Evolutionary conservation across 2,797 vertebrate genomes (phyloP).

Genomic region (Brotogeris chrysoptera): DNA sequence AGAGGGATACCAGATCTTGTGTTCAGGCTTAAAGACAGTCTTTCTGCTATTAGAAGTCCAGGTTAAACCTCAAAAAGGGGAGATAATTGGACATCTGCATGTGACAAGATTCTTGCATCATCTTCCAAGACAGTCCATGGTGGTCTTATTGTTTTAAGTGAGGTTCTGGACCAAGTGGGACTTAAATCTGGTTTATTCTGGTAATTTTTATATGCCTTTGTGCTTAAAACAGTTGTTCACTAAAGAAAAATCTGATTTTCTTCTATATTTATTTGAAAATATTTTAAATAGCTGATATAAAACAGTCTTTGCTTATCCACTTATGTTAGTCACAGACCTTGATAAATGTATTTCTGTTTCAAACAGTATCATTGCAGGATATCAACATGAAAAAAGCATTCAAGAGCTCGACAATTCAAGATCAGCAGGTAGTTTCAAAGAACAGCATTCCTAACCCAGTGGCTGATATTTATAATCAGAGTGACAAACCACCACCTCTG

Average conservation of each 20-base stretch:
- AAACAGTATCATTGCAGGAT: conserved; percentile 93
- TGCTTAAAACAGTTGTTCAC: background rate
- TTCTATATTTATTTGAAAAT: background rate
- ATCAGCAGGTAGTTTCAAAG: conserved; percentile 98
- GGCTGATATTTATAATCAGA: conserved; percentile 91
- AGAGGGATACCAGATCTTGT: background rate
- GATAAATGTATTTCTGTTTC: conserved; percentile 9
- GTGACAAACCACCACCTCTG: conserved; percentile 94
- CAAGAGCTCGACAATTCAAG: conserved; percentile 93
- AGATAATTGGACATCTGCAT: background rate
- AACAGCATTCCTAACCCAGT: conserved; percentile 92
- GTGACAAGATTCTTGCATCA: background rate
- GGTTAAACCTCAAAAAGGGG: background rate
- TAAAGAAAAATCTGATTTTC: background rate
- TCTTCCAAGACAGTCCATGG: background rate
- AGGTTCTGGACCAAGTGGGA: background rate
- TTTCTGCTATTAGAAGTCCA: background rate
- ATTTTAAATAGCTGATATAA: background rate
- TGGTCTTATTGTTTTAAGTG: background rate
- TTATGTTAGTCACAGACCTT: background rate
- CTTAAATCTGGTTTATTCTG: background rate
- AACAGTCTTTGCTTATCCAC: background rate
- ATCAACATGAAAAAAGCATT: conserved; percentile 99
- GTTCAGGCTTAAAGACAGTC: background rate
- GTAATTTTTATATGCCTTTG: background rate